Conservation (phyloP, 2,113 vertebrate species). For the Paedocypris sp. region DNA sequence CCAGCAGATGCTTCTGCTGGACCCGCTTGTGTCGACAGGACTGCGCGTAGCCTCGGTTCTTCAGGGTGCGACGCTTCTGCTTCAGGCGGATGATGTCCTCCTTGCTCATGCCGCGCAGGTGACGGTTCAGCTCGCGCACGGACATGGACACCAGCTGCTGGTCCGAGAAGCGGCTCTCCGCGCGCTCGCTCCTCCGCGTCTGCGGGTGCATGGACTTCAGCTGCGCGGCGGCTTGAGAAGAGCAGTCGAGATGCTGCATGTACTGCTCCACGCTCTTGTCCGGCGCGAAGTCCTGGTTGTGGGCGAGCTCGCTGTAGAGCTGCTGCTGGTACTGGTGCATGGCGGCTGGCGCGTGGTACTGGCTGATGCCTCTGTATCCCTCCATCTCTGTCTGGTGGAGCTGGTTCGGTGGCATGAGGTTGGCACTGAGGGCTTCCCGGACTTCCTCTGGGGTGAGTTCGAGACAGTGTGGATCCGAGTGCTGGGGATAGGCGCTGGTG, state of each 20-base stretch:
- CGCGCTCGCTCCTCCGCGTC: slow-evolving; percentile 57
- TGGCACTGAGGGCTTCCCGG: slow-evolving; percentile 88
- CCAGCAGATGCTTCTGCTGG: slow-evolving; percentile 89
- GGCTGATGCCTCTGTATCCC: slow-evolving; percentile 46
- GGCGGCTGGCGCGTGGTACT: slow-evolving; percentile 41
- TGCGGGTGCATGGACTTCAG: slow-evolving; percentile 51
- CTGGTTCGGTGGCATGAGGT: slow-evolving; percentile 66
- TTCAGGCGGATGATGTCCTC: slow-evolving; percentile 93
- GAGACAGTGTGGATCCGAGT: slow-evolving; percentile 84
- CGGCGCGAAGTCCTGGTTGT: slow-evolving; percentile 49
- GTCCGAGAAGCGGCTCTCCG: slow-evolving; percentile 82
- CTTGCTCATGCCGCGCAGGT: slow-evolving; percentile 85
- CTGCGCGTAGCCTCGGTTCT: slow-evolving; percentile 95
- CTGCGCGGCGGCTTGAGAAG: background rate
- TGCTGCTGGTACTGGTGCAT: slow-evolving; percentile 27
- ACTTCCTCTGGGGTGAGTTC: slow-evolving; percentile 93
- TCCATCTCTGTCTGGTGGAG: slow-evolving; percentile 68
- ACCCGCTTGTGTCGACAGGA: slow-evolving; percentile 94
- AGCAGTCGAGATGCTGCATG: slow-evolving; percentile 51
- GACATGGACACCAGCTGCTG: slow-evolving; percentile 98
- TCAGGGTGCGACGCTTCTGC: slow-evolving; percentile 94
- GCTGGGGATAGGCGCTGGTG: slow-evolving; percentile 84
- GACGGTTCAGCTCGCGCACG: slow-evolving; percentile 89
- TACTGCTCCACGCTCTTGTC: slow-evolving; percentile 66
- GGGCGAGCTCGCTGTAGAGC: slow-evolving; percentile 50